phyloP scores from a whole-genome alignment of 2,113 vertebrate genomes.

The Pseudorasbora parva region DNA sequence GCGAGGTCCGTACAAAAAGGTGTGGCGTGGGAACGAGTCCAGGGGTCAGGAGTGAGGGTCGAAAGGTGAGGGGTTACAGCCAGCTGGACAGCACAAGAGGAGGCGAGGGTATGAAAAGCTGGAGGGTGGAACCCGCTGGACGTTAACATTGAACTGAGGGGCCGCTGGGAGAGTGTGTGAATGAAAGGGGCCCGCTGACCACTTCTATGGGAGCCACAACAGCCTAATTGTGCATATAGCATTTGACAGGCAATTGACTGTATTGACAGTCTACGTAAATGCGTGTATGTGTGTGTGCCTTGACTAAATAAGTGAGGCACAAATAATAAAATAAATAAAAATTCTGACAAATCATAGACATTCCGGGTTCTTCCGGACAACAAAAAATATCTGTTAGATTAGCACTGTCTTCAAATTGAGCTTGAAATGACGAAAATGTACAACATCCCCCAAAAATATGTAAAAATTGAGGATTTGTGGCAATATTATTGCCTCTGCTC shows the following conservation, averaged over 20 bases:
- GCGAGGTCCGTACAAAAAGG: slow-evolving; percentile 78
- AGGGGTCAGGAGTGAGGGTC: slow-evolving; percentile 81
- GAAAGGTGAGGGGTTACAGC: slow-evolving; percentile 76
- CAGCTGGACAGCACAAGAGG: slow-evolving; percentile 83
- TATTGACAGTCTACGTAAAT: slow-evolving; percentile 69
- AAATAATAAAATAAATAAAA: background rate
- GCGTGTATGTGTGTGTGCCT: slow-evolving; percentile 49
- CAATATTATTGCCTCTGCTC: background rate
- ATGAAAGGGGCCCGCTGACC: slow-evolving; percentile 56
- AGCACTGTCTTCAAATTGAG: background rate
- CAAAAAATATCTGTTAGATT: background rate
- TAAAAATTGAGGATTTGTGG: background rate
- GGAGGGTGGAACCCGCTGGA: slow-evolving; percentile 75
- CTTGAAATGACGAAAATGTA: background rate
- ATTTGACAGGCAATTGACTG: slow-evolving; percentile 80
- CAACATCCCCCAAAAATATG: no score
- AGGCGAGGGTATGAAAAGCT: slow-evolving; percentile 79
- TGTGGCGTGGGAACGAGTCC: slow-evolving; percentile 82
- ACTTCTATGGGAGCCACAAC: slow-evolving; percentile 63
- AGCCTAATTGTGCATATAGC: slow-evolving; percentile 67
- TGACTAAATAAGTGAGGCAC: background rate
- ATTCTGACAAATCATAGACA: background rate
- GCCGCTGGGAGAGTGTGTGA: slow-evolving; percentile 60
- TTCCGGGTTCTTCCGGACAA: no score
- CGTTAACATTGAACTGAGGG: slow-evolving; percentile 80